These are phyloP conservation scores for Holacanthella duospinosa DNA, from an alignment of 2,888 invertebrate species.

Conservation along the genomic window DNA sequence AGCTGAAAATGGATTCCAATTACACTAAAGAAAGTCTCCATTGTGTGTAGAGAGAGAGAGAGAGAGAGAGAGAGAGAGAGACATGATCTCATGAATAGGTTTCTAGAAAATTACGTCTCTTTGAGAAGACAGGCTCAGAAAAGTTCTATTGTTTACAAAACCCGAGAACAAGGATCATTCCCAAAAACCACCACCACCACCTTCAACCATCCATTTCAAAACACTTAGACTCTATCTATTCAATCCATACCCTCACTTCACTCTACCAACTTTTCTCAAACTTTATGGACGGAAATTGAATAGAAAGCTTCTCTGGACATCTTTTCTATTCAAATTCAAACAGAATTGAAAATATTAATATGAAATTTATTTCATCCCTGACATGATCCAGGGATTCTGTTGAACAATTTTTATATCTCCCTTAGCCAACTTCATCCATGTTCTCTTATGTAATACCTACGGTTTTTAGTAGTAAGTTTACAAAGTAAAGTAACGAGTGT, in stretches of 20 bases:
- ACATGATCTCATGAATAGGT: neutral
- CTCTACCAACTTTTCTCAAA: neutral
- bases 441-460: too few relatives aligned
- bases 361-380: too few relatives aligned
- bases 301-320: neutral
- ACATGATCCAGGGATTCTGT: too few relatives aligned
- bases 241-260: too few relatives aligned
- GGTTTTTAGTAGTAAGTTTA: too few relatives aligned
- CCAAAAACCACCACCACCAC: neutral
- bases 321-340: neutral
- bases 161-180: neutral
- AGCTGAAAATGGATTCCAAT: neutral
- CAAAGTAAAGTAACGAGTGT: too few relatives aligned
- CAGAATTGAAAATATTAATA: too few relatives aligned
- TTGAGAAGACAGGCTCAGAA: neutral
- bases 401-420: too few relatives aligned
- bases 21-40: neutral
- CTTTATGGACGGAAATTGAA: neutral
- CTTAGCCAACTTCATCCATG: too few relatives aligned
- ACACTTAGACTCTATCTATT: neutral
- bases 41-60: neutral
- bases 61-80: neutral
- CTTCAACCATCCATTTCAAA: neutral
- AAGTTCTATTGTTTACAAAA: slow-evolving; percentile 5
- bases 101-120: neutral